Evolutionary conservation across 2,797 vertebrate species (phyloP), one percentile per base, ranked within the genome.

Genomic region (Enteromius thamalakanensis): DNA sequence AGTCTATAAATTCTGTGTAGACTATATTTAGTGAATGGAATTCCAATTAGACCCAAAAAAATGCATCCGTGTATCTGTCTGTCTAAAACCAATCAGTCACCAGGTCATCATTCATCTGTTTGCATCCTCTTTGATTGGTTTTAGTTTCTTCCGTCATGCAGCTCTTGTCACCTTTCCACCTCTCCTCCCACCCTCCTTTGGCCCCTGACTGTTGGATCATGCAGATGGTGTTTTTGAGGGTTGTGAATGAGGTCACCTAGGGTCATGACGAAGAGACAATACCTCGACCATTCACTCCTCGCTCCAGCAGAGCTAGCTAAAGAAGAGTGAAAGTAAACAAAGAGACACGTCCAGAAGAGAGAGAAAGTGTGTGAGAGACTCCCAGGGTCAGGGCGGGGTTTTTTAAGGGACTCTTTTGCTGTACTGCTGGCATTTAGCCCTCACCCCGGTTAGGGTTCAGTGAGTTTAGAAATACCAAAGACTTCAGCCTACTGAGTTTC

Each of bases 141-240:
- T 70, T 65, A 26, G 49, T 69, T 65, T 87, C 68, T 84, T 76
- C 51, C 78, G 23, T 77, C 70, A 81, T 51, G 60, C 69, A 51
- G 90, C 86, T 91, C 91, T 89, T 89, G 90, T 88, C 89, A 89
- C 87, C 90, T 88, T 90, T 87, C 86, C 83, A 89, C 88, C 90
- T 87, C 47, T 91, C 65, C 65, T 40, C 83, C 79, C 76, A 85
- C 84, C 71, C 82, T 45, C 53, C 80, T 81, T 47, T 84, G 69
- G 86, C 79, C 90, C 83, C 92, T 93, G 92, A 94, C 93, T 95
- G 94, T 94, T 94, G 93, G 94, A 90, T 94, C 92, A 93, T 96
- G 94, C 94, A 95, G 95, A 96, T 96, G 94, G 95, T 91, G 93
- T 93, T 93, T 94, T 94, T 95, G 92, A 95, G 93, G 86, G 86